These are phyloP conservation scores for Lobophora halterata DNA, from an alignment of 2,888 invertebrate genomes.

Conservation along the genomic window DNA sequence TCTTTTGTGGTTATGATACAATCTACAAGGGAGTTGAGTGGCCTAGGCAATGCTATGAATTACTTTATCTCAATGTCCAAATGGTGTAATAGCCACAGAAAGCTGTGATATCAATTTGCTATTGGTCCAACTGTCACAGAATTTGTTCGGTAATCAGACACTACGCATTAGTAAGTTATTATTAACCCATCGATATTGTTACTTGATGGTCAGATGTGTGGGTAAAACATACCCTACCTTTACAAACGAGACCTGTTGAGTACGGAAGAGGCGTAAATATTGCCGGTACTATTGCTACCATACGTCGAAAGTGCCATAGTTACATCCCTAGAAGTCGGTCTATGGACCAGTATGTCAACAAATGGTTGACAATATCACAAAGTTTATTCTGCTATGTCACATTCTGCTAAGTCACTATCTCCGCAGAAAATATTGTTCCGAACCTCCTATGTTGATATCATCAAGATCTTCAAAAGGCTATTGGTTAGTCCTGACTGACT, in stretches of 20 bases:
- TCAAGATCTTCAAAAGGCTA: too few species aligned
- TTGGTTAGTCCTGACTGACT: too few species aligned
- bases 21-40: slow-evolving; percentile 20
- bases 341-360: too few species aligned
- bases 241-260: slow-evolving; percentile 26
- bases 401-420: slow-evolving; percentile 6
- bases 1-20: slow-evolving; percentile 30
- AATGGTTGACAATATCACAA: too few species aligned
- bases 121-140: slow-evolving; percentile 41
- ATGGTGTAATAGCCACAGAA: slow-evolving; percentile 27
- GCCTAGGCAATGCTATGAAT: slow-evolving; percentile 2
- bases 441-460: too few species aligned
- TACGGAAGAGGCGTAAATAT: slow-evolving; percentile 18
- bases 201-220: slow-evolving; percentile 23
- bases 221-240: slow-evolving; percentile 19
- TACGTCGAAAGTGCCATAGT: slow-evolving; percentile 4
- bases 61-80: slow-evolving; percentile 19
- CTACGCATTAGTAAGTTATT: slow-evolving; percentile 67
- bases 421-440: slow-evolving; percentile 3
- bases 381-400: too few species aligned
- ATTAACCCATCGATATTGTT: slow-evolving; percentile 53
- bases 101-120: slow-evolving; percentile 38
- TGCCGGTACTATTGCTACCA: too few species aligned
- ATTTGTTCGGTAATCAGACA: slow-evolving; percentile 63
- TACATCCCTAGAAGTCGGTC: not conserved